Evolutionary conservation across 2,888 invertebrate species (phyloP).

Genomic region (Conus canariensis): DNA sequence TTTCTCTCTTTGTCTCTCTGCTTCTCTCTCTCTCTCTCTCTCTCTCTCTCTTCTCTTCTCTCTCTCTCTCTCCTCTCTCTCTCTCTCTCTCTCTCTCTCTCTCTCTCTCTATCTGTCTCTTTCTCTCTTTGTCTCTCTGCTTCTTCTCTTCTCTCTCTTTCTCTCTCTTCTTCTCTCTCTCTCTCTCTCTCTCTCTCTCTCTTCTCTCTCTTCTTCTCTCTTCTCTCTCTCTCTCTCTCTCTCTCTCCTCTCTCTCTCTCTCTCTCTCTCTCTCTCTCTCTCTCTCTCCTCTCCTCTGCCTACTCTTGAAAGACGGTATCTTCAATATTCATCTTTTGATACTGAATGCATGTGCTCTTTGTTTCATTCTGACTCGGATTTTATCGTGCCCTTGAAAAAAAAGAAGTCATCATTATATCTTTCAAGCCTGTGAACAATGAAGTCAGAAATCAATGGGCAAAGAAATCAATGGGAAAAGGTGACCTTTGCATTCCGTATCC

Average conservation of each 20-base stretch:
- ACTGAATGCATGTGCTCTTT: too few relatives aligned
- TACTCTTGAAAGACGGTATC: too few relatives aligned
- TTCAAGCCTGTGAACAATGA: too few relatives aligned
- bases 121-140: background rate
- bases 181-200: background rate
- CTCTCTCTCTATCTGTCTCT: too few relatives aligned
- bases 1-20: background rate
- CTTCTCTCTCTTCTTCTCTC: background rate
- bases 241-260: background rate
- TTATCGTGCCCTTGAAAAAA: too few relatives aligned
- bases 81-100: background rate
- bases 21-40: slow-evolving; percentile 1
- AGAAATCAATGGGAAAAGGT: too few relatives aligned
- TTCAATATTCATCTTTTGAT: too few relatives aligned
- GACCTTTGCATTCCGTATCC: too few relatives aligned
- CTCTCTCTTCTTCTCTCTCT: background rate
- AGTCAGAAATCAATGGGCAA: too few relatives aligned
- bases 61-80: background rate
- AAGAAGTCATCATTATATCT: too few relatives aligned
- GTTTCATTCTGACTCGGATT: too few relatives aligned
- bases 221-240: too few relatives aligned
- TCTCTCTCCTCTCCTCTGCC: background rate
- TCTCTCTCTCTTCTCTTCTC: background rate
- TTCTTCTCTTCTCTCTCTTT: background rate
- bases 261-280: background rate